Evolutionary conservation across 2,797 vertebrate genomes (phyloP), one percentile per base, ranked within the genome.

Genomic region (Eulemur mongoz): DNA sequence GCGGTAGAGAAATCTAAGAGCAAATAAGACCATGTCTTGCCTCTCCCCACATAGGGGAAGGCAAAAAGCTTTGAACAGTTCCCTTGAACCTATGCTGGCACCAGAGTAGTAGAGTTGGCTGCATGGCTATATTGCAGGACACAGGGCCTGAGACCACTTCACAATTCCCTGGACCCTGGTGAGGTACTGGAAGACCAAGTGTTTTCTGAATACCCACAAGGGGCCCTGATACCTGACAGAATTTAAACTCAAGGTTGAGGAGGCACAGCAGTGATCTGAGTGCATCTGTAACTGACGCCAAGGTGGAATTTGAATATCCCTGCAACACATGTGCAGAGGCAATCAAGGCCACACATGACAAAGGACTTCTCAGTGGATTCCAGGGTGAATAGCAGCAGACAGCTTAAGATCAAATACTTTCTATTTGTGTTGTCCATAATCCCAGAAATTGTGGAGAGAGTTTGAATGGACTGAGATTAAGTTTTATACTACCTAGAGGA

Each of bases 231-330:
- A 76, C 35, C 54, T 35, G 7, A 96, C 22, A 76, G 76, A 94
- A 80, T 17, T 50, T 87, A 25, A 91, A 35, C 23, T 91, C 35
- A 76, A 38, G 5, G 18, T 52, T 87, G 61, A 96, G n/a, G 35
- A 50, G 40, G 67, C 14, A 79, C 20, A 91, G 14, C 30, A 90
- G 61, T 82, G 57, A 79, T 73, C 38, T 92, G 70, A 79, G 38
- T 89, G 18, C 6, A 65, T 40, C 59, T 89, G 14, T 79, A 87
- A 86, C 25, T 87, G 81, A 93, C 17, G 25, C 17, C 30, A 52
- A 40, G 43, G 32, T 95, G n/a, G 38, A 91, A 91, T 78, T 94
- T 91, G 67, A 78, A 85, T 84, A 94, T 85, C 54, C 45, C 32
- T 76, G 14, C 25, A 81, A n/a, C 27, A 54, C n/a, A 38, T 84